Conservation (phyloP, 2,797 vertebrate genomes). For the Loris lydekkerianus region DNA sequence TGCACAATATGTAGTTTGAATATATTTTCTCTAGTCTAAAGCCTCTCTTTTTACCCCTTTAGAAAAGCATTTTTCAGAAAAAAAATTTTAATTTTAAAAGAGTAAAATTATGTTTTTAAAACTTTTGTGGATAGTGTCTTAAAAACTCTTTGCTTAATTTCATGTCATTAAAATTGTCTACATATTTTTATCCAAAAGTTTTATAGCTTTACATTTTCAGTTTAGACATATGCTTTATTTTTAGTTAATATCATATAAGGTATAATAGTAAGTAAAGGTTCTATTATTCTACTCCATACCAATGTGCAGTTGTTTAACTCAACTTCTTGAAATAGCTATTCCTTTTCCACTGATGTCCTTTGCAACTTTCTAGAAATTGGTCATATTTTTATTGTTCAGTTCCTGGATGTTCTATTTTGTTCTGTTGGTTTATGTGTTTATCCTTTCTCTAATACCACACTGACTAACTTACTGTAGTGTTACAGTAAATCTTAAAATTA, state of each 20-base stretch:
- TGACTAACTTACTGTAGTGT: background rate
- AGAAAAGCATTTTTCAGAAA: background rate
- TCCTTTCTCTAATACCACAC: background rate
- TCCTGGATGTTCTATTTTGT: background rate
- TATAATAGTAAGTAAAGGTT: background rate
- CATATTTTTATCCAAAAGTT: background rate
- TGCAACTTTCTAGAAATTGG: background rate
- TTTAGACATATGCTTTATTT: background rate
- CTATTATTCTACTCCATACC: background rate
- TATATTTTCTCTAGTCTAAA: background rate
- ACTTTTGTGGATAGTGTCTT: background rate
- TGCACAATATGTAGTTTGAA: background rate
- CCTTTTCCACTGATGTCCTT: background rate
- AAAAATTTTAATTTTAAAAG: slow-evolving; percentile 15
- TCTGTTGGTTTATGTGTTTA: background rate
- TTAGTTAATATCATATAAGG: background rate
- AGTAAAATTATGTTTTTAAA: background rate
- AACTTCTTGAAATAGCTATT: background rate
- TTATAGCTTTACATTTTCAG: background rate
- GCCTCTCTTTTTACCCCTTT: background rate
- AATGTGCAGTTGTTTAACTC: background rate
- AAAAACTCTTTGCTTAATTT: background rate
- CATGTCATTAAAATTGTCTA: background rate
- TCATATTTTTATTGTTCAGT: background rate
- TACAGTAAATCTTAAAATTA: background rate